These are phyloP conservation scores for Hyperoplus lanceolatus DNA, from an alignment of 2,797 vertebrate genomes.

Conservation along the genomic window DNA sequence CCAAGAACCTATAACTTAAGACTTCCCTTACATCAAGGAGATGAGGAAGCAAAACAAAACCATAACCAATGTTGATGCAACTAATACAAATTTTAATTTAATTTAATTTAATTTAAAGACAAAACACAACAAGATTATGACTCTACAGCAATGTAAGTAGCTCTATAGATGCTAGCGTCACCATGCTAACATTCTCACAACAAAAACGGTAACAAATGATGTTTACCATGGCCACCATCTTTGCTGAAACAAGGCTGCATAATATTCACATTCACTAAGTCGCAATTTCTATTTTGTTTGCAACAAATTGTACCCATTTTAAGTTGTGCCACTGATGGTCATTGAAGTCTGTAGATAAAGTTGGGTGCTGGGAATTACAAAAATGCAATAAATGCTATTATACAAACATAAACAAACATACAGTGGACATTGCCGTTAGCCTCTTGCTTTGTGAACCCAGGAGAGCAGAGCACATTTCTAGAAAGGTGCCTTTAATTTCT, in stretches of 20 bases:
- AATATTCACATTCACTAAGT: not conserved
- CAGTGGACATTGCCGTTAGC: not conserved
- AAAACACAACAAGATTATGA: too few relatives aligned
- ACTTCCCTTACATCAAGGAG: not conserved
- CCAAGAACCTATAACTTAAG: not conserved
- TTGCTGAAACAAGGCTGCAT: not conserved
- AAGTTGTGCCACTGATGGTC: not conserved
- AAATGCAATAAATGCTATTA: not conserved
- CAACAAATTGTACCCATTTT: not conserved
- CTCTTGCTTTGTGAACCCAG: too few relatives aligned
- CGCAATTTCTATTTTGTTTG: not conserved
- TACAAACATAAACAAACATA: not conserved
- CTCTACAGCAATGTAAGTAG: not conserved
- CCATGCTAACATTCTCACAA: not conserved
- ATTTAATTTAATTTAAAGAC: not conserved
- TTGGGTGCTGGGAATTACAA: not conserved
- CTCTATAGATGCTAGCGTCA: not conserved
- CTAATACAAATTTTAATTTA: not conserved
- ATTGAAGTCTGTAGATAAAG: not conserved
- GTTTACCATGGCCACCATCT: not conserved
- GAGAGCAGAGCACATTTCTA: not conserved
- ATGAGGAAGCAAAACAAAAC: not conserved
- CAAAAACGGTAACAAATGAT: not conserved
- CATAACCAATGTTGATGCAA: too few relatives aligned
- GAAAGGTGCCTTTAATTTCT: constrained; percentile 20